Evolutionary conservation across 1,140 invertebrate species (phyloP), one percentile per base, ranked within the genome.

Genomic region (Thalassaphorura encarpata): DNA sequence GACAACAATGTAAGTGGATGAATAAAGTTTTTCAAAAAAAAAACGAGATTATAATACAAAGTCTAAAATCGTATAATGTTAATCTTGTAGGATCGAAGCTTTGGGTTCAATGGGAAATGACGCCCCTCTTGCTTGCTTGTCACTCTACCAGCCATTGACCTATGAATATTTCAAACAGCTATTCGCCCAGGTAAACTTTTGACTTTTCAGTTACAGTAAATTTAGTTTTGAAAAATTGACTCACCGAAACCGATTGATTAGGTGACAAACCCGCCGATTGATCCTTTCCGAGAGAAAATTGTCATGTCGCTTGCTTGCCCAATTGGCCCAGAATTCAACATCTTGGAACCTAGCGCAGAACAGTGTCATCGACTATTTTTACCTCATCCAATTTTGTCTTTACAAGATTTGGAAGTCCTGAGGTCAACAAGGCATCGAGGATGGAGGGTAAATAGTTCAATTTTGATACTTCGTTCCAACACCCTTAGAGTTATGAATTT

Each of bases 81-180:
- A 60, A 52, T 54, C 62, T 72, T 77, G 33, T 70, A 95, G 91
- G 70, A 98, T 98, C 76, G 96, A 99, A 81, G 91, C 95, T 4
- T 75, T 99, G 15, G 96, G 96, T 28, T 97, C 93, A 3, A 99
- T 99, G 96, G 96, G 96, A 41, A 99, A 99, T 71, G 96, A 99
- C 75, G 88, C 91, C 0, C 95, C 96, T 0, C 72, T 99, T 54
- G 95, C 96, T 6, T 98, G 95, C 68, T 77, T 99, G 8, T 98
- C 95, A 3, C 76, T 83, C 65, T 97, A 92, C 74, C 89, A 94
- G 69, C 96, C 96, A 1, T 73, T 97, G 43, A 77, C 89, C 1
- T 99, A 96, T 71, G 90, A 94, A 63, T 99, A 99, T 71, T 99
- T 99, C 74, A 97, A 99, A 70, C 96, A 99, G 72, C 76, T 98